phyloP scores from a whole-genome alignment of 2,888 invertebrate species.

The Lydus trimaculatus region DNA sequence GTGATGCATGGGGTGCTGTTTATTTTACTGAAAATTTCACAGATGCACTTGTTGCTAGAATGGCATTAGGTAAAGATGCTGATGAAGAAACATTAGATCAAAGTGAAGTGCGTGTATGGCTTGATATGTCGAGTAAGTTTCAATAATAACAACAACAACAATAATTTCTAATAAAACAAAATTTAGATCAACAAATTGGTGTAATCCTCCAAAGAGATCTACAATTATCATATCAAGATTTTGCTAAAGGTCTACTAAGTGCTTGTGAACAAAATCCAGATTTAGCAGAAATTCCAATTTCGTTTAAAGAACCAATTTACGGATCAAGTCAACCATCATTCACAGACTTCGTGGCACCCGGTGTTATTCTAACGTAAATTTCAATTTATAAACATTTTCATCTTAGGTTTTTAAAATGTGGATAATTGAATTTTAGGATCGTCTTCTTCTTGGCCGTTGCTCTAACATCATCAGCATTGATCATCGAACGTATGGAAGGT shows the following conservation, averaged over 20 bases:
- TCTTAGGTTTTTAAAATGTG: not conserved
- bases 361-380: constrained; percentile 90
- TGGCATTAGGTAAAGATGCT: constrained; percentile 80
- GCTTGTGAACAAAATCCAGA: constrained; percentile 83
- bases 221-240: constrained; percentile 85
- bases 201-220: constrained; percentile 87
- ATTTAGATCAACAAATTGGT: constrained; percentile 89
- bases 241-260: constrained; percentile 76
- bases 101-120: constrained; percentile 87
- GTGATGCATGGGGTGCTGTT: constrained; percentile 88
- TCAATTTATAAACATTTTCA: not conserved
- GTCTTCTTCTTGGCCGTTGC: constrained; percentile 97
- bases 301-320: constrained; percentile 88
- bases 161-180: no score
- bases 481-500: constrained; percentile 91
- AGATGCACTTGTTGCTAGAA: constrained; percentile 81
- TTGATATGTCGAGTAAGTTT: constrained; percentile 86
- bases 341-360: constrained; percentile 95
- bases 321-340: constrained; percentile 90
- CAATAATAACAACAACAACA: not conserved
- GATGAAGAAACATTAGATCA: constrained; percentile 88
- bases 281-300: constrained; percentile 87
- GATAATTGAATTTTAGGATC: constrained; percentile 68
- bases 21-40: constrained; percentile 92
- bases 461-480: constrained; percentile 88